phyloP scores from a whole-genome alignment of 1,140 invertebrate genomes.

The Drosophila ohnishii region DNA sequence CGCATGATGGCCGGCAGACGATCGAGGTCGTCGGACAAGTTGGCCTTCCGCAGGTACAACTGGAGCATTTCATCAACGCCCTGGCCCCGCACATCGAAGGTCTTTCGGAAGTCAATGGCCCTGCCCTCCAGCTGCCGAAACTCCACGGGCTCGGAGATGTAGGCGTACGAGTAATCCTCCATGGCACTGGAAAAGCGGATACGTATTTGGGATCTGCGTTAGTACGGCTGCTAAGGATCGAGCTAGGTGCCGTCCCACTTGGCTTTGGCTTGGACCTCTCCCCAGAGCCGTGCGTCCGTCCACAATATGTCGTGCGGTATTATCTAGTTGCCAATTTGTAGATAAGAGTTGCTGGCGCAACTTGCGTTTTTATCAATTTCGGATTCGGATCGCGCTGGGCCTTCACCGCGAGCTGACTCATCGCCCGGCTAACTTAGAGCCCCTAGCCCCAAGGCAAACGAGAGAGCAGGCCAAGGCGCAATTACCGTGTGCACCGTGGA shows the following conservation, averaged over 20 bases:
- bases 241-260: conserved; percentile 10
- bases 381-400: conserved; percentile 55
- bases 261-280: conserved; percentile 10
- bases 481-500: conserved; percentile 36
- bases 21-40: conserved; percentile 65
- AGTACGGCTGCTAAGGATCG: conserved; percentile 42
- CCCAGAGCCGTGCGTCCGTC: conserved; percentile 24
- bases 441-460: not conserved
- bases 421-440: conserved; percentile 8
- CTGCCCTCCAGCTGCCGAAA: conserved; percentile 69
- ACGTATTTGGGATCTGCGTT: conserved; percentile 55
- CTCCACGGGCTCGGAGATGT: conserved; percentile 76
- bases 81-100: conserved; percentile 73
- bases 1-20: conserved; percentile 63
- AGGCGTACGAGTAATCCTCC: conserved; percentile 60
- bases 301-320: conserved; percentile 27
- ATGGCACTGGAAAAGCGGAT: conserved; percentile 60
- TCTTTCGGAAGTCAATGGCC: conserved; percentile 73
- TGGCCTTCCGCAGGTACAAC: conserved; percentile 70
- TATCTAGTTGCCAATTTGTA: conserved; percentile 63
- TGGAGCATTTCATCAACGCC: conserved; percentile 75
- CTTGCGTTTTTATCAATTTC: conserved; percentile 47
- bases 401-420: conserved; percentile 44
- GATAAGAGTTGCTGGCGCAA: conserved; percentile 59
- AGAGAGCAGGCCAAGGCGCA: not conserved